Evolutionary conservation across 2,113 vertebrate genomes (phyloP), one percentile per base, ranked within the genome.

Genomic region (Syngnathus floridae): DNA sequence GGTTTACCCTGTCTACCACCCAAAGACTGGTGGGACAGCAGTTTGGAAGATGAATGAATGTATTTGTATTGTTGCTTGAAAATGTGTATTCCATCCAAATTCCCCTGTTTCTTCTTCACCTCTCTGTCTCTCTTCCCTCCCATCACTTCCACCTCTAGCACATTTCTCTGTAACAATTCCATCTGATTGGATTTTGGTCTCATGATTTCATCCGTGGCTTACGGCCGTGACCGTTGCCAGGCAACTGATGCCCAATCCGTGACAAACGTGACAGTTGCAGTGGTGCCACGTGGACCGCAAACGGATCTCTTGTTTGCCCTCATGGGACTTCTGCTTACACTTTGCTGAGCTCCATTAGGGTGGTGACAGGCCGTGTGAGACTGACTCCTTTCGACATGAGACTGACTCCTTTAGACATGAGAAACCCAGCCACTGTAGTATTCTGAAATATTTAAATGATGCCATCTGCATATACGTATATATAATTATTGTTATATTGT

Each of bases 121-220:
- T 51, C 56, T 64, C 19, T 7, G 14, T 56, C 65, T 63, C 6
- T 26, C 17, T 35, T 7, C 66, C 66, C 46, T 71, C 74, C 71
- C 63, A 49, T 84, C 81, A 64, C 74, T 71, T 73, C 74, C 58
- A 74, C 65, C 38, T 52, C 67, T 0, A 14, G 72, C 74, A 76
- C 76, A 81, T 86, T 72, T 74, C 73, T 61, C 74, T 0, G 65
- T 82, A 86, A 88, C 83, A 79, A 84, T 82, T 72, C 57, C 69
- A 86, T 84, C 84, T 81, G 85, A 88, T 88, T 87, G 83, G 83
- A 86, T 86, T 83, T 26, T 84, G 71, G 76, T 82, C 79, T 86
- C 73, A 46, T 61, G 78, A 78, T 87, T 84, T 73, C 62, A 72
- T 83, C 77, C 65, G 46, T 63, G 74, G 77, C 74, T 84, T 85